phyloP scores from a whole-genome alignment of 2,888 invertebrate species.

The Steinernema scapterisci region DNA sequence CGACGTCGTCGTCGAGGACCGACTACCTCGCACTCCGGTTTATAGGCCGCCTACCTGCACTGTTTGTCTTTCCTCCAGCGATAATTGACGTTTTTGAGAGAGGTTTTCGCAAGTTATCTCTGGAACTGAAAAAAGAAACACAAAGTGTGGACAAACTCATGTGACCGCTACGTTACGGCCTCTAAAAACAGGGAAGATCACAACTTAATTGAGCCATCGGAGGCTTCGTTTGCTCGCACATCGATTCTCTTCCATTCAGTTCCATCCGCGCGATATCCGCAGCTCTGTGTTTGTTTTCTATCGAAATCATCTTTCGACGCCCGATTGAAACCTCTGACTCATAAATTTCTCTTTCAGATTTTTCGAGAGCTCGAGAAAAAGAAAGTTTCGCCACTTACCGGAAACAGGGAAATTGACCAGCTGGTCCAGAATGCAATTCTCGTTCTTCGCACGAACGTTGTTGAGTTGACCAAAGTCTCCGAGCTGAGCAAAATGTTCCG shows the following conservation, averaged over 20 bases:
- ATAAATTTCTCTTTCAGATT: neutral
- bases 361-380: neutral
- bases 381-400: neutral
- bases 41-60: constrained; percentile 14
- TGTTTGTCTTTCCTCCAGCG: constrained; percentile 33
- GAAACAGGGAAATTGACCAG: constrained; percentile 14
- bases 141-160: neutral
- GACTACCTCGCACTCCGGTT: constrained; percentile 6
- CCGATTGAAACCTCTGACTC: neutral
- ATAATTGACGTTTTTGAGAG: constrained; percentile 30
- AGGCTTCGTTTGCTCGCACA: no score
- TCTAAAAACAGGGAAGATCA: no score
- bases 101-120: constrained; percentile 4
- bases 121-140: neutral
- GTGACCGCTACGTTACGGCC: neutral
- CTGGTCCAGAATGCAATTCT: constrained; percentile 21
- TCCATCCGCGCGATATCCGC: neutral
- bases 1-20: constrained; percentile 10
- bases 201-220: no score
- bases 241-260: neutral
- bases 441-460: constrained; percentile 19
- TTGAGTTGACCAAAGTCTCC: constrained; percentile 13
- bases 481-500: constrained; percentile 29
- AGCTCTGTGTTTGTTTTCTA: neutral
- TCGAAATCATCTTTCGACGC: neutral